Conservation (phyloP, 2,797 vertebrate species). For the Acanthurus lineatus region DNA sequence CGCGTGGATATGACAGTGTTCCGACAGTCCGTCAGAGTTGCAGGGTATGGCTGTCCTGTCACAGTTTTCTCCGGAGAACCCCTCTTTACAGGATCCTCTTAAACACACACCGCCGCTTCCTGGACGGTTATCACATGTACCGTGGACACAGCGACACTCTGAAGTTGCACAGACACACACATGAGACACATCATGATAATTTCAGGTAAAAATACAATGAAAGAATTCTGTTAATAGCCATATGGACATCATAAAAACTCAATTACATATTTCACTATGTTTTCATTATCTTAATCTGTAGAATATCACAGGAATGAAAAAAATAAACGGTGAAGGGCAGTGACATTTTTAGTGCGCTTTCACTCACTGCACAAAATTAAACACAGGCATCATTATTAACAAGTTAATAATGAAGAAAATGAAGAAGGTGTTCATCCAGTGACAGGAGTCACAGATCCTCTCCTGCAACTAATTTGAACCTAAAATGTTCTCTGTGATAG, state of each 20-base stretch:
- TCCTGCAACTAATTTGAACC: no score
- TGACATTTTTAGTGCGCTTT: no score
- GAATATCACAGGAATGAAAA: no score
- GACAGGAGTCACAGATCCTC: background rate
- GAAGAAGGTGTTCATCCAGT: background rate
- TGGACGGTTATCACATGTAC: slow-evolving; percentile 94
- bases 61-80: slow-evolving; percentile 90
- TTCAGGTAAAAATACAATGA: background rate
- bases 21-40: slow-evolving; percentile 74
- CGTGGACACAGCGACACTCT: slow-evolving; percentile 94
- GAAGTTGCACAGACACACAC: slow-evolving; percentile 36
- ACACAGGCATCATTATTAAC: no score
- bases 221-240: no score
- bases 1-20: slow-evolving; percentile 90
- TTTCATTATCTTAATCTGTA: no score
- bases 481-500: no score
- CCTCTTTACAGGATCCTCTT: slow-evolving; percentile 86
- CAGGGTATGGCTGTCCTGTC: slow-evolving; percentile 85
- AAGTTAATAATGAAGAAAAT: background rate
- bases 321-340: no score
- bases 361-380: background rate
- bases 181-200: background rate
- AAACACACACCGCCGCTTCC: slow-evolving; percentile 90
- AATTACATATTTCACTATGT: no score
- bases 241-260: no score